Conservation (phyloP, 1,140 invertebrate genomes). For the Hycleus cichorii region DNA sequence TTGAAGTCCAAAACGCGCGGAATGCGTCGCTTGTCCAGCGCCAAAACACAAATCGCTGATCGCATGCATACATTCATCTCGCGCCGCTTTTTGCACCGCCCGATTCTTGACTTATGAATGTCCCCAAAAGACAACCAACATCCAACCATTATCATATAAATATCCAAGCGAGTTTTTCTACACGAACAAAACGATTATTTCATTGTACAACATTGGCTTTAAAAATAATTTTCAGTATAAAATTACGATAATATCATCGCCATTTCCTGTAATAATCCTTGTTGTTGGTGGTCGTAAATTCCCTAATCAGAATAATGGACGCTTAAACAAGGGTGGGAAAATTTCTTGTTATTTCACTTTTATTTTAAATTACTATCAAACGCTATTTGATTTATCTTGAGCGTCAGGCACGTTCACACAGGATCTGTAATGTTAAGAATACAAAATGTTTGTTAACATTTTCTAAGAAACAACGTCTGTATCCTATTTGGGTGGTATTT, state of each 20-base stretch:
- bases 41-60: constrained; percentile 39
- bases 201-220: too few species aligned
- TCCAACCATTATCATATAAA: background rate
- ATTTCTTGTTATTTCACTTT: too few species aligned
- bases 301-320: too few species aligned
- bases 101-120: constrained; percentile 36
- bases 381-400: constrained; percentile 6
- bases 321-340: too few species aligned
- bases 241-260: too few species aligned
- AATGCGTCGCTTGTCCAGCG: constrained; percentile 35
- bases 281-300: too few species aligned
- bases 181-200: too few species aligned
- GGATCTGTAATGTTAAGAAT: constrained; percentile 2
- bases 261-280: too few species aligned
- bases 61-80: constrained; percentile 34
- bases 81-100: constrained; percentile 29
- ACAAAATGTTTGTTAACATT: constrained; percentile 9
- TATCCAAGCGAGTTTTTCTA: too few species aligned
- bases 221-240: too few species aligned
- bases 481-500: constrained; percentile 8
- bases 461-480: constrained; percentile 12
- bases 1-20: constrained; percentile 13
- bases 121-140: constrained; percentile 18
- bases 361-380: too few species aligned
- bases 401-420: constrained; percentile 9